Conservation (phyloP, 2,888 invertebrate species). For the Icerya purchasi region DNA sequence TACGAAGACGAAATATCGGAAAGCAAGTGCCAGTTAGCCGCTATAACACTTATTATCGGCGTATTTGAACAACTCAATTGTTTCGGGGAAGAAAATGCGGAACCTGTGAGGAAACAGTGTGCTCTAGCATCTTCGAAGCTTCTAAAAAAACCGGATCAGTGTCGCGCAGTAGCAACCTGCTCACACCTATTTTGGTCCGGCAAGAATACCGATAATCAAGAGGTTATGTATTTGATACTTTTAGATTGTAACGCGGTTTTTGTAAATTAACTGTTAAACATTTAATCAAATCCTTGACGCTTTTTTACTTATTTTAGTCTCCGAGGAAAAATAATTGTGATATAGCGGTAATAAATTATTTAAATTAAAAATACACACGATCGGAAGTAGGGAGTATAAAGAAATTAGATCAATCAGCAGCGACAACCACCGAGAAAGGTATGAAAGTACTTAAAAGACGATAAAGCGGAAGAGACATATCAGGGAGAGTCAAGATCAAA, state of each 20-base stretch:
- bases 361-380: too few species aligned
- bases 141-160: conserved; percentile 95
- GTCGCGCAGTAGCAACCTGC: conserved; percentile 77
- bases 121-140: conserved; percentile 87
- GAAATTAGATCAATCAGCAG: neutral
- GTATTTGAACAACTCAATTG: conserved; percentile 88
- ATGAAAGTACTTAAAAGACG: too few species aligned
- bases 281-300: too few species aligned
- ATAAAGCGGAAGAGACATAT: too few species aligned
- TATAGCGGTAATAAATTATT: too few species aligned
- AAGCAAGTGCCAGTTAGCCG: conserved; percentile 86
- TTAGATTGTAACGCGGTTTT: too few species aligned
- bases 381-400: neutral
- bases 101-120: conserved; percentile 86
- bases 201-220: conserved; percentile 31
- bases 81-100: conserved; percentile 89
- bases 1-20: conserved; percentile 98
- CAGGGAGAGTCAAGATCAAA: too few species aligned
- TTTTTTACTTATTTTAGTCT: too few species aligned
- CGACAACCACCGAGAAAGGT: too few species aligned
- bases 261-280: too few species aligned
- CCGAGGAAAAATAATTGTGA: too few species aligned
- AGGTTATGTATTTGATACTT: conserved; percentile 24
- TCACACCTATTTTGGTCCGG: conserved; percentile 97
- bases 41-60: conserved; percentile 84